Base-by-base conservation (phyloP, 2,888 invertebrate species). In the Anodontia alba region DNA sequence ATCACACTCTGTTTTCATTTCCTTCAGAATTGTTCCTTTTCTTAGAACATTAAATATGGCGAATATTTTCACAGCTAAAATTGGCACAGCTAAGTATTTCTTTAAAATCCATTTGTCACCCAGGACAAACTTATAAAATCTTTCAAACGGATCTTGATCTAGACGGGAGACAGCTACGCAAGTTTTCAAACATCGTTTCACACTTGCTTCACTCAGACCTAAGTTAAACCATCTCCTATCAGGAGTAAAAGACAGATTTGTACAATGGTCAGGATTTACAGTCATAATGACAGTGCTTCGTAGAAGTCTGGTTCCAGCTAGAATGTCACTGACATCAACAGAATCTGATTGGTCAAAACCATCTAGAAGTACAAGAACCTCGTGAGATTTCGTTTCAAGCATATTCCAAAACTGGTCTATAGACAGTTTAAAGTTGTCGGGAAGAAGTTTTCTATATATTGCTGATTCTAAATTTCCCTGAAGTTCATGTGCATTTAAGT, bases 341-440 rank as follows among this genome's bases (percentile, higher is more conserved):
- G 76, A 71, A 43, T 72, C 57, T 54, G 62, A 57, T 29, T 83
- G 81, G 57, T 92, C 91, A 71, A 89, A 91, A 2, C 92, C 91
- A 78, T 93, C 93, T 8, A 93, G 51, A 1, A 93, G 57, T 66
- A 93, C 78, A 7, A 93, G 54, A 3, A 90, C 86, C 20, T 90
- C 87, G 7, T 84, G 71, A 23, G 92, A 88, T 54, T 89, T 83
- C 10, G 76, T 78, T 73, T 90, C 90, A 8, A 93, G 67, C 75
- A 91, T 79, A 5, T 78, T 76, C 89, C 90, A 89, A 51, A 93
- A 86, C n/a, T 93, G 92, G 5, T 85, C 80, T 10, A 73, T 29
- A 31, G 81, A 85, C 8, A 92, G 76, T 54, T 88, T 90, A 75
- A 88, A 89, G 68, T 87, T 87, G 2, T 87, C 85, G 0, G 87